Percentiles rank a stretch among this genome's conserved stretches.
phyloP scores from a whole-genome alignment of 2,113 vertebrate species.

The Pongo abelii region DNA sequence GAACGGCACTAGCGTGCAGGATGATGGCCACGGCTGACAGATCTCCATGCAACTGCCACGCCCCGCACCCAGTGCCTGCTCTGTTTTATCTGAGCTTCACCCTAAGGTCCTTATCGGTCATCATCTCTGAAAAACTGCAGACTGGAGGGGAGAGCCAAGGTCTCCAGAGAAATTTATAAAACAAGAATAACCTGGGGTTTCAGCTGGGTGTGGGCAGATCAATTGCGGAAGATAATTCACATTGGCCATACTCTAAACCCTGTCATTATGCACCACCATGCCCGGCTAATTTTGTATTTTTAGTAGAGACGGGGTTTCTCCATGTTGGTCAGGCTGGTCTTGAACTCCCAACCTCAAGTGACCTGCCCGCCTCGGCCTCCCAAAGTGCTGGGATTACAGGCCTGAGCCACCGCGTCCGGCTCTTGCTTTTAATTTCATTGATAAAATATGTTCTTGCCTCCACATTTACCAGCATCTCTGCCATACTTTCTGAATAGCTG shows the following conservation, averaged over 20 bases:
- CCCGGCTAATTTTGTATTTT: too few species aligned
- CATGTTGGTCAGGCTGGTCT: too few species aligned
- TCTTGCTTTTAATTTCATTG: neutral
- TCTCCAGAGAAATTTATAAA: neutral
- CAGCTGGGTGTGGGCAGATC: too few species aligned
- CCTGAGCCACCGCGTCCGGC: fast-evolving
- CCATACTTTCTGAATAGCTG: too few species aligned
- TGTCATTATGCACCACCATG: neutral
- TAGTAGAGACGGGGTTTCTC: too few species aligned
- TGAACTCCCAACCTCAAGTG: too few species aligned
- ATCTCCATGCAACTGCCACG: fast-evolving
- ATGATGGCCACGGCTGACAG: neutral
- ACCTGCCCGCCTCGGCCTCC: too few species aligned
- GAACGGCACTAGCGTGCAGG: neutral
- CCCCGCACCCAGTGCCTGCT: neutral
- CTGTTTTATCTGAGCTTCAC: neutral
- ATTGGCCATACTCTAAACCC: neutral
- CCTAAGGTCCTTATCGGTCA: neutral
- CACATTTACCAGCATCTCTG: neutral
- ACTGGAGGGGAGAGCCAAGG: neutral
- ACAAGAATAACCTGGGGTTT: neutral
- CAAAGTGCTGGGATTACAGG: too few species aligned
- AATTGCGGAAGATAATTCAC: neutral
- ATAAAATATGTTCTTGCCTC: neutral
- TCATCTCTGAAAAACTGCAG: neutral